A percentile compares a stretch with the other conserved stretches of the same genome.
phyloP scores from a whole-genome alignment of 2,888 invertebrate genomes.

The Andrena minutula region DNA sequence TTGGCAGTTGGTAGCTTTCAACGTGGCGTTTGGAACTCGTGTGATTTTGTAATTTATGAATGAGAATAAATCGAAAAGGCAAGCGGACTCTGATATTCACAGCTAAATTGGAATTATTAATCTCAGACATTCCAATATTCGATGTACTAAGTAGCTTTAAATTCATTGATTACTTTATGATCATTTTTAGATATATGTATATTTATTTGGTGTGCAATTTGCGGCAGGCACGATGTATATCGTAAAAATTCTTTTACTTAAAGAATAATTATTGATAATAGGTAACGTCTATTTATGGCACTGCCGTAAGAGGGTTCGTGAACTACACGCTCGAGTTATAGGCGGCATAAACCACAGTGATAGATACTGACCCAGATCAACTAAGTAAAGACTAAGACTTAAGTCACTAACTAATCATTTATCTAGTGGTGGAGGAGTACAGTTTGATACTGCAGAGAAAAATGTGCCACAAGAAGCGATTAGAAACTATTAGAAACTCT shows the following conservation, averaged over 20 bases:
- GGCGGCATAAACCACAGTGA: slow-evolving; percentile 43
- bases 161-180: too few relatives aligned
- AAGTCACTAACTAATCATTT: slow-evolving; percentile 52
- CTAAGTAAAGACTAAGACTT: slow-evolving; percentile 42
- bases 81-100: too few relatives aligned
- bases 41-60: neutral
- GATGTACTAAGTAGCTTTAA: neutral
- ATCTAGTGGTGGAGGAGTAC: slow-evolving; percentile 57
- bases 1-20: neutral
- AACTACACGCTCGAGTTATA: slow-evolving; percentile 58
- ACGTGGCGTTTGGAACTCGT: neutral
- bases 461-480: neutral
- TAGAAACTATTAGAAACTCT: neutral
- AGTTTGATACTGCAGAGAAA: slow-evolving; percentile 18
- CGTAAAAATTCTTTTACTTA: neutral
- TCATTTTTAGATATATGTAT: too few relatives aligned
- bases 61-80: neutral
- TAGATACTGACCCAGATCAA: slow-evolving; percentile 74
- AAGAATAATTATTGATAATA: slow-evolving; percentile 11
- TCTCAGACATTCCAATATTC: neutral
- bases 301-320: slow-evolving; percentile 39
- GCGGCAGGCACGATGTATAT: neutral
- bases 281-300: slow-evolving; percentile 9
- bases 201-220: neutral
- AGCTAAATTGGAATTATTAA: neutral